Conservation (phyloP, 2,888 invertebrate species). For the Ichneumoninae sp. region DNA sequence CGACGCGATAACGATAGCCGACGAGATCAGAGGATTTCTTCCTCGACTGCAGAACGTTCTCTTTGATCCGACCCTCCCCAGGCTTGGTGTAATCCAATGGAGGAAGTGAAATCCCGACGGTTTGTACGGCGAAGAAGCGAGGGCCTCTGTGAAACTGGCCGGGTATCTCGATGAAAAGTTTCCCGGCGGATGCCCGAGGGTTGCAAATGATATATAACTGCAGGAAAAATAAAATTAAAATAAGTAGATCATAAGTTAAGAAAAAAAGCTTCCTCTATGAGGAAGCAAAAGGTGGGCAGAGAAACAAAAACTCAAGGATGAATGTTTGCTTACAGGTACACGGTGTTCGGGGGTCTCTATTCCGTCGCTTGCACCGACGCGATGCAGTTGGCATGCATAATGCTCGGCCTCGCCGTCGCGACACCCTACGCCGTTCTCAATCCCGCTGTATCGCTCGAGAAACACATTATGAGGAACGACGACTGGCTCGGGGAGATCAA, state of each 20-base stretch:
- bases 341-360: slow-evolving; percentile 89
- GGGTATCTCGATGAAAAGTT: neutral
- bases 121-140: neutral
- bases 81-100: slow-evolving; percentile 37
- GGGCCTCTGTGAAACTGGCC: neutral
- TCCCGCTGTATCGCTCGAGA: slow-evolving; percentile 85
- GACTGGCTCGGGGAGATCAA: slow-evolving; percentile 86
- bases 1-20: slow-evolving; percentile 44
- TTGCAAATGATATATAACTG: neutral
- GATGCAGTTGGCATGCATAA: slow-evolving; percentile 88
- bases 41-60: slow-evolving; percentile 10
- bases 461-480: slow-evolving; percentile 82
- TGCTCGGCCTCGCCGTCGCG: slow-evolving; percentile 88
- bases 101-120: slow-evolving; percentile 34
- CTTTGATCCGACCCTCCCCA: slow-evolving; percentile 38
- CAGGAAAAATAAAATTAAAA: neutral
- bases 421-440: slow-evolving; percentile 87
- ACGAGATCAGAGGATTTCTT: slow-evolving; percentile 41
- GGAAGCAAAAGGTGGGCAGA: too few species aligned
- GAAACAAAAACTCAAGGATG: neutral
- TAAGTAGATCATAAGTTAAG: slow-evolving; percentile 4
- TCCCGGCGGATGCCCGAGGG: neutral
- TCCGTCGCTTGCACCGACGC: slow-evolving; percentile 91
- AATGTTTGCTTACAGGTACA: slow-evolving; percentile 84
- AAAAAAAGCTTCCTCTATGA: too few species aligned